Base-by-base conservation (phyloP, 2,113 vertebrate species). In the Collichthys lucidus region DNA sequence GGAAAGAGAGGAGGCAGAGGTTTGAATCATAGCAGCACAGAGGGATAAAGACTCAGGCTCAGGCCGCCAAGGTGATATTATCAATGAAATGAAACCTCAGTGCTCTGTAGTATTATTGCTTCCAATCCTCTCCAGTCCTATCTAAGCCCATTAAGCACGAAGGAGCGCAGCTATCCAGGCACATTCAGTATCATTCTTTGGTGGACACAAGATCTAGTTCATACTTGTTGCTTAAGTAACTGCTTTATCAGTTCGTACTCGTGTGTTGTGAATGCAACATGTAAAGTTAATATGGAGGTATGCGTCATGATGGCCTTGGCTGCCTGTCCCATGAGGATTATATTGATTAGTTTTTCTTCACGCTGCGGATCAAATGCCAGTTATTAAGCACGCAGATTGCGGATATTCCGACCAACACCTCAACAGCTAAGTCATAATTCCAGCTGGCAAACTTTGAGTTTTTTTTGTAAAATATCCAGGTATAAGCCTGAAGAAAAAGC, bases 81-180 rank as follows among this genome's bases (percentile, higher is more conserved):
- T 89, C 91, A 92, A 80, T 92, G 71, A 92, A 94, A 94, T 92
- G 88, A 92, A 94, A 92, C 78, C 82, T 83, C 31, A 65, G 73
- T 82, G 85, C 61, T 75, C 50, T 0, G 69, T 55, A 63, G 77
- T 69, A 55, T 88, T 89, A 90, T 81, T 86, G 79, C 83, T 24
- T 56, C 49, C 76, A 84, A 74, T 89, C 85, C 88, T 88, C 85
- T 80, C 22, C 52, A 77, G 82, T 55, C 71, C 72, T 17, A 29
- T 83, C 53, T 77, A 68, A 91, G 82, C 74, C 60, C 73, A 84
- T 86, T 92, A 89, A 24, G 31, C 42, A 83, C 85, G 65, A 76
- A 73, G 52, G 59, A 85, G 73, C 46, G 78, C 47, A 84, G 62
- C 69, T 74, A 77, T 62, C 82, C 19, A 44, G 9, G 16, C 49